Evolutionary conservation across 2,888 invertebrate genomes (phyloP).

Genomic region (Drosophila mercatorum): DNA sequence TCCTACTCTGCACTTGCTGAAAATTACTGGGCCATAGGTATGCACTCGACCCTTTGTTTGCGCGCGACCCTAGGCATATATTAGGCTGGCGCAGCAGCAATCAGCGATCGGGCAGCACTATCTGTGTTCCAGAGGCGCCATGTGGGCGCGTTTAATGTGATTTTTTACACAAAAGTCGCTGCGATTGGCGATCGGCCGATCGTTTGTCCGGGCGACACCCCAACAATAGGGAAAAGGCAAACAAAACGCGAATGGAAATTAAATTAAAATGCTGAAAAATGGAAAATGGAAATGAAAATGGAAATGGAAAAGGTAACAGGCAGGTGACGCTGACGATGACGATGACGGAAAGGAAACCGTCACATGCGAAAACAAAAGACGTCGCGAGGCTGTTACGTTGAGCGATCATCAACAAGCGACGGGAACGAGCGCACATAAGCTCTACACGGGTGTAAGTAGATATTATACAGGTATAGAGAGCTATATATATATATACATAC

Average conservation of each 20-base stretch:
- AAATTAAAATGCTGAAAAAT: constrained; percentile 74
- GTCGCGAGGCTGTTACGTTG: constrained; percentile 60
- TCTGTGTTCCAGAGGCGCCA: constrained; percentile 76
- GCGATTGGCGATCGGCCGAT: constrained; percentile 53
- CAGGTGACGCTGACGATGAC: constrained; percentile 37
- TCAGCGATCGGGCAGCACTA: constrained; percentile 53
- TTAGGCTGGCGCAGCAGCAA: constrained; percentile 27
- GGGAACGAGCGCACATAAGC: constrained; percentile 28
- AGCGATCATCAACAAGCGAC: constrained; percentile 62
- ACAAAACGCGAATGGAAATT: constrained; percentile 69
- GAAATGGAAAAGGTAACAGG: constrained; percentile 50
- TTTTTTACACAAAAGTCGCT: constrained; percentile 78
- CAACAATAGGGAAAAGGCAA: constrained; percentile 31
- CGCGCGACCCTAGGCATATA: constrained; percentile 4
- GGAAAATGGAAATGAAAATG: constrained; percentile 67
- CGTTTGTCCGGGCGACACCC: constrained; percentile 32
- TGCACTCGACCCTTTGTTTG: background rate
- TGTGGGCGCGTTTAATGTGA: constrained; percentile 82
- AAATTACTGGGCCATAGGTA: background rate
- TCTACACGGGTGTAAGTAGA: constrained; percentile 27
- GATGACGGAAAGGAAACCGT: constrained; percentile 52
- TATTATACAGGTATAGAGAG: constrained; percentile 18
- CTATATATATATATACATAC: background rate
- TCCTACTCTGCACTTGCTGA: too few relatives aligned
- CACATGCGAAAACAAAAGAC: constrained; percentile 66